Conservation (phyloP, 2,113 vertebrate species). For the Ursus arctos region DNA sequence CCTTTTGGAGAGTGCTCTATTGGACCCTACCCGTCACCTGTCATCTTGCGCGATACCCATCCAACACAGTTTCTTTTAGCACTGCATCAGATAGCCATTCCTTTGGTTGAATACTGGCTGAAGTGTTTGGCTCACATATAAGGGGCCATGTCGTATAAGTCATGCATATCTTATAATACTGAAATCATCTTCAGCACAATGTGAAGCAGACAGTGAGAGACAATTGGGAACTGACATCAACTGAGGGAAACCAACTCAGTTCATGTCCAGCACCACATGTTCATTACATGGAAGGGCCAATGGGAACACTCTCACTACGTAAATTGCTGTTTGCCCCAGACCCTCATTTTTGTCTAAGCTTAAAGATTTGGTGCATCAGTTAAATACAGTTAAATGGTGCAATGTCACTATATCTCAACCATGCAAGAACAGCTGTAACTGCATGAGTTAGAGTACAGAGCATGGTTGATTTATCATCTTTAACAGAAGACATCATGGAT, state of each 20-base stretch:
- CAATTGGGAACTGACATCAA: neutral
- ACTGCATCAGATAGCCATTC: neutral
- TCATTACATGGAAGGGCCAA: neutral
- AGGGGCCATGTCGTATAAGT: neutral
- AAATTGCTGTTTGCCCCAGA: neutral
- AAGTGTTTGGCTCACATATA: neutral
- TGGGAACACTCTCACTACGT: neutral
- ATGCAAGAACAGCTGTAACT: neutral
- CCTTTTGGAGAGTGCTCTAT: neutral
- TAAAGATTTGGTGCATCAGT: neutral
- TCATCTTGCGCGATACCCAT: neutral
- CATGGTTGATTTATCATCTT: neutral
- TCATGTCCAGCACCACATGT: neutral
- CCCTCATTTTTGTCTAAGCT: constrained; percentile 6
- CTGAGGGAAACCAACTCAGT: neutral
- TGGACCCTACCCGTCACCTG: neutral
- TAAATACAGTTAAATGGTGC: neutral
- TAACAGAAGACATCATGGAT: neutral
- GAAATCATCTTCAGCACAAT: neutral
- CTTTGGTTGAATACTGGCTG: neutral
- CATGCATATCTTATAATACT: neutral
- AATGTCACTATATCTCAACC: constrained; percentile 62
- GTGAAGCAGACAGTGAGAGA: neutral
- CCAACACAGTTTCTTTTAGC: neutral
- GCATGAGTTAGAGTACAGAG: neutral